These are phyloP conservation scores for Chondrilla cf. caribensis DNA, from an alignment of 37 sponge, comb jelly and placozoan genomes.

Conservation along the genomic window DNA sequence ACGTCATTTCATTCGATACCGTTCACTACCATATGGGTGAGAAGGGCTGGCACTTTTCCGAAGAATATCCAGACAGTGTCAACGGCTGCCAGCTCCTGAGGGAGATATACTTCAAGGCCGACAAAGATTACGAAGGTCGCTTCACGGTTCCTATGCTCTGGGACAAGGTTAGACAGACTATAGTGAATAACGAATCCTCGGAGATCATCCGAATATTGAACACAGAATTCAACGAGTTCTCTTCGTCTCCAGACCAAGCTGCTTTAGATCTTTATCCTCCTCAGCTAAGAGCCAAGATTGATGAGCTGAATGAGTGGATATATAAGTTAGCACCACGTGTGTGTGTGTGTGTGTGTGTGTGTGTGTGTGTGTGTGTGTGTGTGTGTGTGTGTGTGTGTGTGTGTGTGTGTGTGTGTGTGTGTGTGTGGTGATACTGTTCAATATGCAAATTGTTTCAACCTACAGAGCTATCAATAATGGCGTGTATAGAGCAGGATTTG, in stretches of 20 bases:
- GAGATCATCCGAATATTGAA: constrained; percentile 92
- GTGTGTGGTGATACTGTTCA: too few relatives aligned
- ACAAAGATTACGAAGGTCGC: constrained; percentile 70
- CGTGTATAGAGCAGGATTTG: constrained; percentile 93
- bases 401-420: background rate
- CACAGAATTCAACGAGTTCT: constrained; percentile 86
- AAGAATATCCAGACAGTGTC: constrained; percentile 53
- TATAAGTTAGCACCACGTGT: constrained; percentile 78
- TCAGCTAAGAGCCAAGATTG: constrained; percentile 67
- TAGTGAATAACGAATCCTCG: constrained; percentile 87
- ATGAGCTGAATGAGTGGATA: constrained; percentile 83
- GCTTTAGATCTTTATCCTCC: constrained; percentile 81
- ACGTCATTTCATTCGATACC: constrained; percentile 66
- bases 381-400: background rate
- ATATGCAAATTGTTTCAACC: background rate
- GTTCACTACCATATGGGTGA: constrained; percentile 68
- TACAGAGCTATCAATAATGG: constrained; percentile 91
- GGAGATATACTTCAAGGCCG: constrained; percentile 67
- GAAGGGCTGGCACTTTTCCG: constrained; percentile 72
- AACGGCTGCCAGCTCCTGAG: constrained; percentile 62
- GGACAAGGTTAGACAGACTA: constrained; percentile 73
- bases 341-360: constrained; percentile 6
- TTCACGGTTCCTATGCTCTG: constrained; percentile 86
- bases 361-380: background rate
- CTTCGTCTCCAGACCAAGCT: constrained; percentile 51